Base-by-base conservation (phyloP, 1,140 invertebrate species). In the Drosophila nannoptera region DNA sequence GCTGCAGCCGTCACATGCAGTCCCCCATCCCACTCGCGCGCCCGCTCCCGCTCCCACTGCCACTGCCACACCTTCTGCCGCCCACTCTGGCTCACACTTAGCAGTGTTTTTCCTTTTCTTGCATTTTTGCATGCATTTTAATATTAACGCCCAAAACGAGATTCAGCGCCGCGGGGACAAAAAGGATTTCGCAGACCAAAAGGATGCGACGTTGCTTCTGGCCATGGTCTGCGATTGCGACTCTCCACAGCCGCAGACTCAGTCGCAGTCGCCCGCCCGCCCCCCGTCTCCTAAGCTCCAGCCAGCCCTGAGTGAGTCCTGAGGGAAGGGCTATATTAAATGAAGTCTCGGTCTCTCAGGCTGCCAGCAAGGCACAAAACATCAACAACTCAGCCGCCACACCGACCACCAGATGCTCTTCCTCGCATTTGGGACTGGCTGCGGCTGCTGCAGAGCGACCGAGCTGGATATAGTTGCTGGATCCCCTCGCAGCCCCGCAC, bases 121-220 rank as follows among this genome's bases (percentile, higher is more conserved):
- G 80, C 81, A 84, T 84, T 84, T 84, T 78, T 86, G 56, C 80
- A 84, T 84, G 80, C 80, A 86, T 84, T 84, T 84, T 84, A 80
- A 80, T 84, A 84, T 76, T 68, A 84, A 86, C 76, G 80, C 69
- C 75, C 77, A 61, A 69, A 81, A 81, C 70, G 73, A 76, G 77
- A 76, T 60, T 70, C 77, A 76, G 73, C 76, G 76, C 73, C 59
- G 59, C 48, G 43, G 76, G 86, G 81, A 84, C 80, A 86, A 76
- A 84, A 84, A 84, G 81, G 77, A 80, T 86, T 82, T 75, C 49
- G 35, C 61, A 65, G 55, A 67, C 76, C 78, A 76, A 81, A 83
- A 83, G 76, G 76, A 83, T 83, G 76, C 80, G 66, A 42, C 38
- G 61, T 84, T 84, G 78, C 78, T 76, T 67, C 78, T 73, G 76